Base-by-base conservation (phyloP, 2,888 invertebrate species). In the Drosophila testacea region DNA sequence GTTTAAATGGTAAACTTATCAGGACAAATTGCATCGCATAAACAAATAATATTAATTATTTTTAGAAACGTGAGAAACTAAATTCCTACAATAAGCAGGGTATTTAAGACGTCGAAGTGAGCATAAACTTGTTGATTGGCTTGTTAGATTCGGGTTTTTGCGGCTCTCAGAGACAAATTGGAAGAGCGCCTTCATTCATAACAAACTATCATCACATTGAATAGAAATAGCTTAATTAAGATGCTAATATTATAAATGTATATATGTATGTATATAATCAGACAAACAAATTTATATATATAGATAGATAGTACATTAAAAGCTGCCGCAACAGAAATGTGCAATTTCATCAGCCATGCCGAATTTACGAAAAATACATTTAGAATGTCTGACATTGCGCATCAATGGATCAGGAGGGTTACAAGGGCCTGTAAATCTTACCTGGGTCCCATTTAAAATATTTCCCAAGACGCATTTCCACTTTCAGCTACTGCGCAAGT, bases 301-400 rank as follows among this genome's bases (percentile, higher is more conserved):
- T 30, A 38, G 13, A 44, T 54, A 52, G 44, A 56, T 47, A 44
- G 41, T 47, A 13, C 47, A 32, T 44, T 27, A 27, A 5, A 47
- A 44, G 44, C 77, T 77, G 65, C 36, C 61, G 88, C 61, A 83
- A 83, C n/a, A 42, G 41, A 71, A 67, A 57, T 70, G 78, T 83
- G 76, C 78, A 86, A 88, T 83, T 83, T 83, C 83, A 67, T 83
- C 83, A 83, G 88, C 83, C 83, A 30, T 36, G 62, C 67, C 60
- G 56, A 69, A 73, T 48, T 59, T 42, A 39, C 32, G 32, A 30
- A 61, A 66, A 55, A 63, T 27, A 61, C 27, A 60, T 42, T 48
- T 65, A 39, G 22, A 46, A 16, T 39, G 56, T 55, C 60, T 57
- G 38, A 50, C 55, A 36, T 4, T 51, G 42, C 10, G 30, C n/a